Percentiles rank a stretch among this genome's conserved stretches.
These are phyloP conservation scores for Netelia virgata DNA, from an alignment of 2,888 invertebrate species.

Conservation along the genomic window DNA sequence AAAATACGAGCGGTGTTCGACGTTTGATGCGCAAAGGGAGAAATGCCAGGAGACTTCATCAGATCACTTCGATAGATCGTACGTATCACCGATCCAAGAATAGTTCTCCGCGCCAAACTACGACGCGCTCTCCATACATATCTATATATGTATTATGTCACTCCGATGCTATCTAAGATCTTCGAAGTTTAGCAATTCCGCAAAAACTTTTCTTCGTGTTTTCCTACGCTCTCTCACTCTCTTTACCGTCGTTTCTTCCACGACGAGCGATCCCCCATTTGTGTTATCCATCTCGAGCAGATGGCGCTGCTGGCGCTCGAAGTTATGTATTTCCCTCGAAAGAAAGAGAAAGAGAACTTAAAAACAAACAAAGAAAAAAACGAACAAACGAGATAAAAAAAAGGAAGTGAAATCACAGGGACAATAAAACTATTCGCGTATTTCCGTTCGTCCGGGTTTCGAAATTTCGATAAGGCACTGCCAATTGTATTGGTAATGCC, in stretches of 20 bases:
- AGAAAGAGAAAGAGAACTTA: background rate
- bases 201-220: slow-evolving; percentile 50
- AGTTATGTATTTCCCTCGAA: background rate
- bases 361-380: background rate
- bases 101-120: slow-evolving; percentile 21
- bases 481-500: slow-evolving; percentile 58
- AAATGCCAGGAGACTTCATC: slow-evolving; percentile 59
- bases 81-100: slow-evolving; percentile 39
- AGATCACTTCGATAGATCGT: slow-evolving; percentile 65
- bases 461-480: slow-evolving; percentile 58
- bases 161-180: slow-evolving; percentile 54
- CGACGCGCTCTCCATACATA: slow-evolving; percentile 32
- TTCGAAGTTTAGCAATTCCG: slow-evolving; percentile 64
- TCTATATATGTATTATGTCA: slow-evolving; percentile 31
- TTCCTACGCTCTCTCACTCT: slow-evolving; percentile 19
- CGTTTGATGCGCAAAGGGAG: slow-evolving; percentile 56
- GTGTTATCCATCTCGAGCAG: slow-evolving; percentile 12
- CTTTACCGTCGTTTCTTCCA: slow-evolving; percentile 13
- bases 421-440: slow-evolving; percentile 13
- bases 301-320: slow-evolving; percentile 31
- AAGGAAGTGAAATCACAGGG: background rate
- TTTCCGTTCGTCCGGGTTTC: background rate
- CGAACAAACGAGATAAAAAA: background rate
- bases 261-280: slow-evolving; percentile 40
- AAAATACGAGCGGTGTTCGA: slow-evolving; percentile 20